A percentile compares a stretch with the other conserved stretches of the same genome.
Evolutionary conservation across 2,888 invertebrate genomes (phyloP).

Genomic region (Archips crataeganus): DNA sequence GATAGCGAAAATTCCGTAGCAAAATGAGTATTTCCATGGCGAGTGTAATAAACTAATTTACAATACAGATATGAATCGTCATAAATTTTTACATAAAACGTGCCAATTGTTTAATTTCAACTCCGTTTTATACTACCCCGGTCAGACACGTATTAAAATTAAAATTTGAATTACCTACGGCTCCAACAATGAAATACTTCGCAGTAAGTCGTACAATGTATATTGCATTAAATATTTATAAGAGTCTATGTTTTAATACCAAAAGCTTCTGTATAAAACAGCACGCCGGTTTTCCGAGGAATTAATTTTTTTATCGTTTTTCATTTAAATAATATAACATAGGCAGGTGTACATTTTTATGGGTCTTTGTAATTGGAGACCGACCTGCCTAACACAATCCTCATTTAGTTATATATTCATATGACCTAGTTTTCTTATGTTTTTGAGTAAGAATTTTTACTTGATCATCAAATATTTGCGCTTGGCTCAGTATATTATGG

Average conservation of each 20-base stretch:
- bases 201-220: constrained; percentile 31
- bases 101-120: constrained; percentile 17
- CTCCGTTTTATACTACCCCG: not conserved
- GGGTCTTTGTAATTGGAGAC: not conserved
- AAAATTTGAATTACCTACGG: constrained; percentile 29
- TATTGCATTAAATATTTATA: constrained; percentile 43
- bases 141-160: constrained; percentile 31
- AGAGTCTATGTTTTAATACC: constrained; percentile 39
- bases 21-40: not conserved
- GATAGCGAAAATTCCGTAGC: no score
- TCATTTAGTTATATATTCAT: not conserved
- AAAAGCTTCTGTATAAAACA: constrained; percentile 24
- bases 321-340: constrained; percentile 8
- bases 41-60: not conserved
- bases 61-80: not conserved
- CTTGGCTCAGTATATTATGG: no score
- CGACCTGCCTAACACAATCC: not conserved
- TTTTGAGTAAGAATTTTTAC: not conserved
- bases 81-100: constrained; percentile 1
- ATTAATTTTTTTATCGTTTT: constrained; percentile 30
- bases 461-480: no score
- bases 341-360: constrained; percentile 2
- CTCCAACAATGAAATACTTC: constrained; percentile 28
- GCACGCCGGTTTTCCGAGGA: constrained; percentile 11
- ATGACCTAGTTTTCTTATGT: not conserved